Conservation (phyloP, 2,113 vertebrate species). For the pig (Sus scrofa) region DNA sequence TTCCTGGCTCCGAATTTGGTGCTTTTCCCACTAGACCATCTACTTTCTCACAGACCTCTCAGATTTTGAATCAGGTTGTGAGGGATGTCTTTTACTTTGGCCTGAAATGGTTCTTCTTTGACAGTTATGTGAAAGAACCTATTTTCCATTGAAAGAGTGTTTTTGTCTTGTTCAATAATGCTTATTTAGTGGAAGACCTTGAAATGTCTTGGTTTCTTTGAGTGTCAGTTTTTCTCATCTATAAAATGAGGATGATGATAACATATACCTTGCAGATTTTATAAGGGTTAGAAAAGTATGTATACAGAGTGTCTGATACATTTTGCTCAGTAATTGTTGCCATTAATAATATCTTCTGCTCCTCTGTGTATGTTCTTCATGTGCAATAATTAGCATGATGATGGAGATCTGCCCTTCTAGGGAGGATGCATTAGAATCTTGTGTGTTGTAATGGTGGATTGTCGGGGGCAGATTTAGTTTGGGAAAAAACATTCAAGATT, state of each 20-base stretch:
- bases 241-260: background rate
- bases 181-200: background rate
- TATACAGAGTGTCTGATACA: background rate
- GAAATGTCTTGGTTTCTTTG: background rate
- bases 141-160: constrained; percentile 36
- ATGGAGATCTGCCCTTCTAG: background rate
- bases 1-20: background rate
- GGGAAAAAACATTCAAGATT: background rate
- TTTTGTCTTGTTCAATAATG: constrained; percentile 6
- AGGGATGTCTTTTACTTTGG: background rate
- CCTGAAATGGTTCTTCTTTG: background rate
- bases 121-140: background rate
- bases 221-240: constrained; percentile 34
- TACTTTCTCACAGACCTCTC: background rate
- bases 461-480: background rate
- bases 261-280: constrained; percentile 42
- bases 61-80: background rate
- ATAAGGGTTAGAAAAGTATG: background rate
- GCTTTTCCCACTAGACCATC: background rate
- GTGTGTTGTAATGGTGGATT: background rate
- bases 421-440: background rate
- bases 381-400: background rate
- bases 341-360: background rate
- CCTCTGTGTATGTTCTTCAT: background rate
- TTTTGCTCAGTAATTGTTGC: background rate